Percentiles rank a stretch among this genome's conserved stretches.
Evolutionary conservation across 2,113 vertebrate genomes (phyloP).

Genomic region (Otus sunia): DNA sequence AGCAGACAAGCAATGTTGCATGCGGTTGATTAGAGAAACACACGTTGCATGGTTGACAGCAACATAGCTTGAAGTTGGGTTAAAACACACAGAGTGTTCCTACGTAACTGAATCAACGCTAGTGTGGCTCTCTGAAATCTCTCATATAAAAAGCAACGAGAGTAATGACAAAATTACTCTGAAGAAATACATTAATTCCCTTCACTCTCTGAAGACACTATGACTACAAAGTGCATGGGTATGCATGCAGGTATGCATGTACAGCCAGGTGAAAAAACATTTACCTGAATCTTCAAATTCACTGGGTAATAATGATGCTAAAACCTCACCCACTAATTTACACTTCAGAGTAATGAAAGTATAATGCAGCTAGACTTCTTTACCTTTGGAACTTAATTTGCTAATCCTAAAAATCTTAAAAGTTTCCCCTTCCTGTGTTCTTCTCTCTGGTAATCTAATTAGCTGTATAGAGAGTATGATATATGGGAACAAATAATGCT

Average conservation of each 20-base stretch:
- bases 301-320: neutral
- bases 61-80: neutral
- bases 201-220: neutral
- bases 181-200: neutral
- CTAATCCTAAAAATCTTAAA: neutral
- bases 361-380: neutral
- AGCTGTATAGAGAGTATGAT: neutral
- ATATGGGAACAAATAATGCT: neutral
- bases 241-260: neutral
- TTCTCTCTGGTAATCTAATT: neutral
- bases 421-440: neutral
- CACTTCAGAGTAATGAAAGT: neutral
- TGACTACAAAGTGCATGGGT: neutral
- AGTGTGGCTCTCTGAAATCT: neutral
- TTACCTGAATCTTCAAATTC: neutral
- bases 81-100: neutral
- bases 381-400: neutral
- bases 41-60: fast-evolving
- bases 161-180: neutral
- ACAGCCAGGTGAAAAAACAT: neutral
- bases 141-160: neutral
- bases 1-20: neutral
- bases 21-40: neutral
- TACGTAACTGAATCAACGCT: neutral
- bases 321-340: neutral